These are phyloP conservation scores for Melitaea cinxia DNA, from an alignment of 1,140 invertebrate genomes.

Conservation along the genomic window DNA sequence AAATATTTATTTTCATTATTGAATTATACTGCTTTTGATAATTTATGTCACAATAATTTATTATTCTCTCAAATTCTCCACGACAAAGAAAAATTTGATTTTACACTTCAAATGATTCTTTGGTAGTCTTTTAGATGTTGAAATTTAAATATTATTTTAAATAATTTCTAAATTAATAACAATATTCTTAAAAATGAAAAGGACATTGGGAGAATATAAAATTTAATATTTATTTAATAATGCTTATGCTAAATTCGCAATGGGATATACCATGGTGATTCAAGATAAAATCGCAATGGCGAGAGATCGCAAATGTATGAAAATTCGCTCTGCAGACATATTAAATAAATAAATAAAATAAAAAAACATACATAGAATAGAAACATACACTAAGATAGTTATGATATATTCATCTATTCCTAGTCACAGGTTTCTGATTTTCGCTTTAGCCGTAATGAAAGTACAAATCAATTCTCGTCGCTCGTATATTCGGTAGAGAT, in stretches of 20 bases:
- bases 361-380: background rate
- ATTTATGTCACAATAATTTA: background rate
- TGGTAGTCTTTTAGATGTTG: background rate
- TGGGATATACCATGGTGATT: background rate
- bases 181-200: background rate
- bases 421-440: background rate
- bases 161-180: background rate
- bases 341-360: background rate
- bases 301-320: background rate
- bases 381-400: background rate
- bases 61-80: constrained; percentile 3
- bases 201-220: background rate
- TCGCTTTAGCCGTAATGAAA: background rate
- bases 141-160: background rate
- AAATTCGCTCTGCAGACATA: background rate
- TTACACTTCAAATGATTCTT: background rate
- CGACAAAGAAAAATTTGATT: background rate
- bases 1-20: too few species aligned
- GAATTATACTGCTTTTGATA: background rate
- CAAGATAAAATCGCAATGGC: background rate
- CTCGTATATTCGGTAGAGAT: too few species aligned
- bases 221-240: background rate
- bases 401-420: background rate
- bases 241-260: background rate
- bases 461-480: background rate